phyloP scores from a whole-genome alignment of 2,888 invertebrate genomes.

The Caenorhabditis afra region DNA sequence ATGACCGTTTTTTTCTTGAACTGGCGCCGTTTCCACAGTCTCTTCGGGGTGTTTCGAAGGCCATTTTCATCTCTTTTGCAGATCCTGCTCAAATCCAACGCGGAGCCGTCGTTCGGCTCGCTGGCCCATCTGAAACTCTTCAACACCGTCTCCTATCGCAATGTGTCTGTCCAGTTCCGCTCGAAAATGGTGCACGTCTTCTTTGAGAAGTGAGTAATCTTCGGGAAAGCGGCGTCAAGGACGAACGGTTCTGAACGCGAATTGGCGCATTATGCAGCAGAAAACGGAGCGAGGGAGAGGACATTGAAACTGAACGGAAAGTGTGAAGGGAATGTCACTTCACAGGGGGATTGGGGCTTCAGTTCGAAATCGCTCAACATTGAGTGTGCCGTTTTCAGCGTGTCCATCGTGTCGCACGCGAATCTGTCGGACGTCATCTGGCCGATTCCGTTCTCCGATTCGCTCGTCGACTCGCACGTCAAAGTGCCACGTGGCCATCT shows the following conservation, averaged over 20 bases:
- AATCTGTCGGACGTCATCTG: constrained; percentile 68
- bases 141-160: constrained; percentile 64
- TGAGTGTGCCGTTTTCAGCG: constrained; percentile 34
- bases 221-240: constrained; percentile 15
- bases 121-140: constrained; percentile 64
- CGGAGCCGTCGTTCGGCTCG: constrained; percentile 61
- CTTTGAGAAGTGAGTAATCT: constrained; percentile 55
- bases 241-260: not conserved
- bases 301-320: not conserved
- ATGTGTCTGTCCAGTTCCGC: constrained; percentile 69
- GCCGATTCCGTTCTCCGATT: constrained; percentile 70
- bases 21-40: too few species aligned
- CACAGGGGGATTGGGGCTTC: too few species aligned
- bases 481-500: constrained; percentile 66
- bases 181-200: constrained; percentile 58
- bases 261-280: not conserved
- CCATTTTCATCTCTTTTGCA: constrained; percentile 30
- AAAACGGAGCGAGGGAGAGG: not conserved
- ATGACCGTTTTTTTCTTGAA: constrained; percentile 5
- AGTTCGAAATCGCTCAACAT: too few species aligned
- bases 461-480: constrained; percentile 60
- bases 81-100: constrained; percentile 66
- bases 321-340: too few species aligned
- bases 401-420: constrained; percentile 56
- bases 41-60: too few species aligned